A percentile compares a stretch with the other conserved stretches of the same genome.
These are phyloP conservation scores for Parnassius smintheus DNA, from an alignment of 2,888 invertebrate species.

Conservation along the genomic window DNA sequence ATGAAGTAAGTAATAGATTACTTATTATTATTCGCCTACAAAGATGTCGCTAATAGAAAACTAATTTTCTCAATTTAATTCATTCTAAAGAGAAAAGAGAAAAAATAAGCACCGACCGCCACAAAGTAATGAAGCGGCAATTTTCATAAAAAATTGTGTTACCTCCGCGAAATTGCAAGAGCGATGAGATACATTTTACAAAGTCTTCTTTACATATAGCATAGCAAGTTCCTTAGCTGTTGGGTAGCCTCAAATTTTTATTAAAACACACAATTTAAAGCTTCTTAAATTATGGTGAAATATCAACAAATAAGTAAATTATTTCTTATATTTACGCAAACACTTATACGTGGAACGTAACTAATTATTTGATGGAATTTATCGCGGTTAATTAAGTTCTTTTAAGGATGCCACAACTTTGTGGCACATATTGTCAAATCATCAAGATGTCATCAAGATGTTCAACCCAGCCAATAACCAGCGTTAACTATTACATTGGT, in stretches of 20 bases:
- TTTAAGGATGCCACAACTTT: too few relatives aligned
- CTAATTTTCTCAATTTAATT: slow-evolving; percentile 12
- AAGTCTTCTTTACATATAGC: slow-evolving; percentile 15
- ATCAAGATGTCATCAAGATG: too few relatives aligned
- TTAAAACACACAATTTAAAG: slow-evolving; percentile 3
- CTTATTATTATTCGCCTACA: too few relatives aligned
- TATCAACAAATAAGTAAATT: background rate
- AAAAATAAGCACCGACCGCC: slow-evolving; percentile 35
- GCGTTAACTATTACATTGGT: too few relatives aligned
- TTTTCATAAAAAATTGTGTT: slow-evolving; percentile 30
- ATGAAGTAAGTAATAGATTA: too few relatives aligned
- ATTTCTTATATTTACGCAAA: too few relatives aligned
- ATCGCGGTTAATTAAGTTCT: too few relatives aligned
- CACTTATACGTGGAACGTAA: too few relatives aligned
- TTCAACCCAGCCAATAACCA: too few relatives aligned
- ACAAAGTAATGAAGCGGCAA: slow-evolving; percentile 36
- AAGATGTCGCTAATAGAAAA: background rate
- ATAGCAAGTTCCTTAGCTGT: slow-evolving; percentile 15
- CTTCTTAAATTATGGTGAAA: background rate
- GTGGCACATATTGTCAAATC: too few relatives aligned
- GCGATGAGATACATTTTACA: slow-evolving; percentile 29
- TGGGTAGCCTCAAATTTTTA: slow-evolving; percentile 15
- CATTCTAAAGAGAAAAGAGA: slow-evolving; percentile 31
- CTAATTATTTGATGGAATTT: too few relatives aligned
- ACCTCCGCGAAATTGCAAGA: slow-evolving; percentile 34